These are phyloP conservation scores for Pseudobourletiella spinata DNA, from an alignment of 1,140 invertebrate genomes.

Conservation along the genomic window DNA sequence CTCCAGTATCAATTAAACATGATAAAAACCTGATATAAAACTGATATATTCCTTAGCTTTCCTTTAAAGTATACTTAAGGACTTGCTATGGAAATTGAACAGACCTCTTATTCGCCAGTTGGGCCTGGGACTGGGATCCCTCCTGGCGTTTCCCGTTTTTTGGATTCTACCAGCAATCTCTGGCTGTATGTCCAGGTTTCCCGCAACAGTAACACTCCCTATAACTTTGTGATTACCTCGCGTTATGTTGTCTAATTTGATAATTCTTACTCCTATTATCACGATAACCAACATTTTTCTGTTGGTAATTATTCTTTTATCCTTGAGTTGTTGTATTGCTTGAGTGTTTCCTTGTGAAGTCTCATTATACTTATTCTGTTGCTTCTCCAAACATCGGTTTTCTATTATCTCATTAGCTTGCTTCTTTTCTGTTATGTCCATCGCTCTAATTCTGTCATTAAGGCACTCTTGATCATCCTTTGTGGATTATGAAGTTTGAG, in stretches of 20 bases:
- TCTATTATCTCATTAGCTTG: not conserved
- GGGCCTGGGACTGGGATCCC: not conserved
- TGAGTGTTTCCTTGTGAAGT: too few species aligned
- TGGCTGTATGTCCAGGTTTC: not conserved
- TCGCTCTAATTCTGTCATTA: too few species aligned
- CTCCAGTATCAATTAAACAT: not conserved
- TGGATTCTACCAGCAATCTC: not conserved
- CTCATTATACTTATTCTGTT: too few species aligned
- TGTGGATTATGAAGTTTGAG: not conserved
- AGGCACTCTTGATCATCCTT: not conserved
- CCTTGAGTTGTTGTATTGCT: too few species aligned
- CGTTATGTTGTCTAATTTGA: not conserved
- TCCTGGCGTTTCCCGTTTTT: not conserved
- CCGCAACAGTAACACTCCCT: not conserved
- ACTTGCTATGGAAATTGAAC: not conserved
- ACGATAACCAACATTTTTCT: not conserved
- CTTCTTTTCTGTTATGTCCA: not conserved
- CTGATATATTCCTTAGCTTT: not conserved
- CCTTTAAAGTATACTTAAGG: not conserved
- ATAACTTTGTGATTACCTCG: not conserved
- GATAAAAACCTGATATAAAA: too few species aligned
- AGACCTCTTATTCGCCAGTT: not conserved
- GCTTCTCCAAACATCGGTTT: too few species aligned
- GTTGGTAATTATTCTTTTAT: not conserved
- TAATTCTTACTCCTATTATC: too few species aligned